Base-by-base conservation (phyloP, 2,113 vertebrate species). In the Eolophus roseicapilla region DNA sequence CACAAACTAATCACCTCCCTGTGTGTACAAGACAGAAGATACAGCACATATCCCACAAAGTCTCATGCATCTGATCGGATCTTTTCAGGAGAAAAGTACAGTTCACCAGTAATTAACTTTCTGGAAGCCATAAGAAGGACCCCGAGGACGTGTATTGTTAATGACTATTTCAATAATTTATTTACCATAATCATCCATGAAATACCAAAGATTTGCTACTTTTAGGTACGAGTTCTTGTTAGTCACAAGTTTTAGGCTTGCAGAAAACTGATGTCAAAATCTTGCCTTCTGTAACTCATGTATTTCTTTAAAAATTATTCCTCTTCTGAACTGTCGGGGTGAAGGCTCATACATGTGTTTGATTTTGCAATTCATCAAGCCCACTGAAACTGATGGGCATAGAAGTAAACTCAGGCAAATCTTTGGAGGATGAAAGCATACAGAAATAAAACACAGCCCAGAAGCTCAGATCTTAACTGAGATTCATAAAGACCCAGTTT, bases 1-100 rank as follows among this genome's bases (percentile, higher is more conserved):
- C 39, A 52, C 0, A 2, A 55, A 19, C 7, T 15, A 68, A 71
- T 55, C 35, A 75, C 5, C 3, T 39, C 3, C 24, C 16, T 50
- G 4, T 1, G 0, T 46, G 29, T 5, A 1, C 25, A 85, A 49
- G 57, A 33, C 0, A 71, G 44, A 78, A 83, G 33, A 27, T 3
- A 50, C 13, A 35, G 24, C 0, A 0, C 2, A 14, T 29, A 25
- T 84, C 6, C 33, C 28, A 59, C 23, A 39, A 59, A 55, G 3
- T 35, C 23, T 39, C 50, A 68, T 19, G 28, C 3, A 19, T 39
- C 43, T 86, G 15, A 18, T 73, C 68, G n/a, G 79, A 52, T 68
- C 7, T 31, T 82, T 85, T 25, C 47, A 91, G 81, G 13, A 71
- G 57, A 57, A 64, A 71, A 57, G 5, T 41, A 15, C 44, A 60